A percentile compares a stretch with the other conserved stretches of the same genome.
phyloP scores from a whole-genome alignment of 2,113 vertebrate species.

The Butorides virescens region DNA sequence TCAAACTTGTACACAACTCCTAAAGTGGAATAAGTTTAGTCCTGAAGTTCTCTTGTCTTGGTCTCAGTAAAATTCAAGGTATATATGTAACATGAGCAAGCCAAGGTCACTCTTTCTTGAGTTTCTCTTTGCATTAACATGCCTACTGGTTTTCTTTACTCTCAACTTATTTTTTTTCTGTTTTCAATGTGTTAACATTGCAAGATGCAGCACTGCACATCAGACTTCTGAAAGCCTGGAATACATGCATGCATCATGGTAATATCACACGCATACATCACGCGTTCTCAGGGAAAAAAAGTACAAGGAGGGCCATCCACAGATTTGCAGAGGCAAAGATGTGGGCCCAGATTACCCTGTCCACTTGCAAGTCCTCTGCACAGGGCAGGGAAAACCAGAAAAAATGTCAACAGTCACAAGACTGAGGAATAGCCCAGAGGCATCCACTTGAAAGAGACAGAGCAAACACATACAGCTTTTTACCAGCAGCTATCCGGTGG shows the following conservation, averaged over 20 bases:
- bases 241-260: not conserved
- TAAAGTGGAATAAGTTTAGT: not conserved
- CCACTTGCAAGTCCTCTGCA: not conserved
- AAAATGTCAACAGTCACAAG: not conserved
- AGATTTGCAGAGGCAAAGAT: not conserved
- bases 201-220: not conserved
- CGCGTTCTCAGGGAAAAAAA: fast-evolving
- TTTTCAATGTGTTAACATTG: not conserved
- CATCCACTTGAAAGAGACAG: not conserved
- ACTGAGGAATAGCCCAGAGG: not conserved
- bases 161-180: not conserved
- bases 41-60: not conserved
- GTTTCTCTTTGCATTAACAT: not conserved
- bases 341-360: not conserved
- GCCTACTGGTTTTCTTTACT: not conserved
- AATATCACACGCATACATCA: fast-evolving
- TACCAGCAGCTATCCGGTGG: not conserved
- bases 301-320: not conserved
- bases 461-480: not conserved
- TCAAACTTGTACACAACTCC: not conserved
- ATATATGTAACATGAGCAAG: not conserved
- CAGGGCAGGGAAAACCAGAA: not conserved
- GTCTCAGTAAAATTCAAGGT: not conserved
- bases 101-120: not conserved
- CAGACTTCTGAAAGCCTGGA: not conserved